Percentiles rank a stretch among this genome's conserved stretches.
These are phyloP conservation scores for Pentalonia nigronervosa DNA, from an alignment of 1,140 invertebrate genomes.

Conservation along the genomic window DNA sequence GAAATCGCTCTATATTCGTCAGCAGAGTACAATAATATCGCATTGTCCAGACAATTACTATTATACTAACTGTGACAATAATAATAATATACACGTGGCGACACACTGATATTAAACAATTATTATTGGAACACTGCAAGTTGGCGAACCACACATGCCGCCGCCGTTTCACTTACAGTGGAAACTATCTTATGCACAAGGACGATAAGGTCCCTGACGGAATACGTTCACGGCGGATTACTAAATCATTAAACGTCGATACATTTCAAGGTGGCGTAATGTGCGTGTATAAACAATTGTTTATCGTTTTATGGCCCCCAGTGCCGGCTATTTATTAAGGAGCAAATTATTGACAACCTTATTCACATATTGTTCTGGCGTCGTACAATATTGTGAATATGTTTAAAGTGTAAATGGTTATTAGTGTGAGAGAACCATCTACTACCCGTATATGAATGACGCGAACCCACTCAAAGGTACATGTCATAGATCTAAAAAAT, in stretches of 20 bases:
- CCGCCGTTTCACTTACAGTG: background rate
- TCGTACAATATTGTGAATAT: too few relatives aligned
- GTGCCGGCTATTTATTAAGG: too few relatives aligned
- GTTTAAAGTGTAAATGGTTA: too few relatives aligned
- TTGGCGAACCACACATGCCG: background rate
- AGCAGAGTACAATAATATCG: too few relatives aligned
- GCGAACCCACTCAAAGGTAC: too few relatives aligned
- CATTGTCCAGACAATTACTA: too few relatives aligned
- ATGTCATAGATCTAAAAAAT: too few relatives aligned
- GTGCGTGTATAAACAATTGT: conserved; percentile 15
- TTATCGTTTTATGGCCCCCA: too few relatives aligned
- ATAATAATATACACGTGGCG: background rate
- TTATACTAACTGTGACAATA: background rate
- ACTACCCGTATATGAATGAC: too few relatives aligned
- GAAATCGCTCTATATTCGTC: background rate
- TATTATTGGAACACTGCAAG: background rate
- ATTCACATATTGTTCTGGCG: too few relatives aligned
- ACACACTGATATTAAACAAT: background rate
- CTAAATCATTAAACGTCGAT: conserved; percentile 16
- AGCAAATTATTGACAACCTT: too few relatives aligned
- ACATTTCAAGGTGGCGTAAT: conserved; percentile 9
- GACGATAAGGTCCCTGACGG: conserved; percentile 8
- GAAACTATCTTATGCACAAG: background rate
- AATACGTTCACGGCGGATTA: background rate
- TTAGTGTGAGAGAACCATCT: too few relatives aligned